phyloP scores from a whole-genome alignment of 1,140 invertebrate genomes.

The Lordiphosa stackelbergi region DNA sequence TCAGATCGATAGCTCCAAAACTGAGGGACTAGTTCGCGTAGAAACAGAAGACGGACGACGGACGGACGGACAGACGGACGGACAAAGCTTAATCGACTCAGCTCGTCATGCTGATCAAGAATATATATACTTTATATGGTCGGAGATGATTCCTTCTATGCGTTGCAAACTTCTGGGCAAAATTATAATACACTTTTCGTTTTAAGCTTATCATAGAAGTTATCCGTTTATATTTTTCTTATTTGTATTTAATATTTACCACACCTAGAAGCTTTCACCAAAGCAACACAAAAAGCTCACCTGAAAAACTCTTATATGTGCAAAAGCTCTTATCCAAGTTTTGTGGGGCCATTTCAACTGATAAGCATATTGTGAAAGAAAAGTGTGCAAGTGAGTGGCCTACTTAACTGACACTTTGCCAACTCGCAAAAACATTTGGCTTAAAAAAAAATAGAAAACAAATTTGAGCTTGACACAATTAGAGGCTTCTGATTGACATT shows the following conservation, averaged over 20 bases:
- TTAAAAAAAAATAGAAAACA: conserved; percentile 14
- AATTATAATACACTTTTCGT: too few species aligned
- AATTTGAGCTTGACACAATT: conserved; percentile 12
- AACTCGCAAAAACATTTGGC: conserved; percentile 36
- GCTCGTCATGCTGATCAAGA: too few species aligned
- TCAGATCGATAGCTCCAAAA: too few species aligned
- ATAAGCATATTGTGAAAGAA: conserved; percentile 13
- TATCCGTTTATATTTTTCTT: neutral
- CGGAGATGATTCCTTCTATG: too few species aligned
- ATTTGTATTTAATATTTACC: neutral
- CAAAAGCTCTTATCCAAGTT: too few species aligned
- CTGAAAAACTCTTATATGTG: neutral
- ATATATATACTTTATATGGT: too few species aligned
- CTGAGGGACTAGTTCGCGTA: too few species aligned
- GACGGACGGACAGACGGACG: too few species aligned
- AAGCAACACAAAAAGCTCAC: conserved; percentile 2
- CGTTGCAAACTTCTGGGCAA: too few species aligned
- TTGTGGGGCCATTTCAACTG: neutral
- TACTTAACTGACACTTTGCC: conserved; percentile 47
- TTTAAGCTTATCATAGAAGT: too few species aligned
- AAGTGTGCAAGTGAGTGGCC: conserved; percentile 24
- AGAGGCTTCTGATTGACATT: neutral
- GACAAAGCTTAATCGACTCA: too few species aligned
- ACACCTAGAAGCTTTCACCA: conserved; percentile 16
- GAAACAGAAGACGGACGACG: too few species aligned